Evolutionary conservation across 2,888 invertebrate species (phyloP), one percentile per base, ranked within the genome.

Genomic region (Clivina fossor): DNA sequence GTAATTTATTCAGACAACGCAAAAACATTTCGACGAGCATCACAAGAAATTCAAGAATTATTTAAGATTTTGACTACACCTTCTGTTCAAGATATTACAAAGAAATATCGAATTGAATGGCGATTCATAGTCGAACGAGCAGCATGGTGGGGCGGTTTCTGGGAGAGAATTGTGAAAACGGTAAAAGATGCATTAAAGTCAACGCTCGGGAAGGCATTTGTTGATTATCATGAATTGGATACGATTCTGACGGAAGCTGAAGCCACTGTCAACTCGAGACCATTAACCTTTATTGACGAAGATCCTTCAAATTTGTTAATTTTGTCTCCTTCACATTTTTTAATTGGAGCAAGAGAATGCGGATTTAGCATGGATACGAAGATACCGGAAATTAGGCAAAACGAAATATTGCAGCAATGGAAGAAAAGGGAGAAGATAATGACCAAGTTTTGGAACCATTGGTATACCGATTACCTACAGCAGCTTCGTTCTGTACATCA

Each of bases 61-160:
- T 11, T 11, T 9, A 28, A 28, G 2, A 19, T 55, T 3, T 22
- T 57, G 11, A 11, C 18, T 11, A 4, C 15, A 13, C 11, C 24
- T 2, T n/a, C 7, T 26, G 20, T 57, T 3, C 44, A 54, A 32
- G 3, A 43, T 13, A 28, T 55, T 5, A 3, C 40, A 11, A 4
- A 8, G 7, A 43, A 15, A 13, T 18, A 32, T 4, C 54, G 40
- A 9, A 57, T 57, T 19, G 37, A 57, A 16, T 57, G 57, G 57
- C 13, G 37, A 30, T 57, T 57, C 28, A 56, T 56, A n/a, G 57
- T 57, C 7, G 57, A 57, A 44, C 5, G 54, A 24, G 53, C 57
- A 4, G 11, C 53, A 7, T 56, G 30, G 51, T 56, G 51, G 51
- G 51, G 56, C 19, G 56, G 51, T 4, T 56, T 37, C 8, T 56